Conservation (phyloP, 1,140 invertebrate species). For the Drosophila teissieri region DNA sequence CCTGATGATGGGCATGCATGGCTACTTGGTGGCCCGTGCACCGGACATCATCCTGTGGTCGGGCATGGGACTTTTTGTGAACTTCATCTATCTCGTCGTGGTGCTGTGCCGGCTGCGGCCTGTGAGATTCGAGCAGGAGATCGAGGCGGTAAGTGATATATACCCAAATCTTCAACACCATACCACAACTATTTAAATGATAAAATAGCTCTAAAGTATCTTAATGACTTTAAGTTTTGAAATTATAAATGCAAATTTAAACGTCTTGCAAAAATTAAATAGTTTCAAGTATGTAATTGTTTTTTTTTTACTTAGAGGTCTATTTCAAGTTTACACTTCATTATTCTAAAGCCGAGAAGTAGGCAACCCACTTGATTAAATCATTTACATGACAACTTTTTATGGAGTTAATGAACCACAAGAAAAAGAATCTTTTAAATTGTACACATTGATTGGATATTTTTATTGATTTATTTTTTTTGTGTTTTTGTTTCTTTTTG, state of each 20-base stretch:
- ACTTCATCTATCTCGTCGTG: conserved; percentile 92
- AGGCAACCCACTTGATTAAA: conserved; percentile 6
- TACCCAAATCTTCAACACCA: too few species aligned
- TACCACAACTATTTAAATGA: conserved; percentile 78
- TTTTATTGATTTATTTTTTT: conserved; percentile 25
- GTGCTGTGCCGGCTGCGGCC: conserved; percentile 93
- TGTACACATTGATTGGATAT: conserved; percentile 43
- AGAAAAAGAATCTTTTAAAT: conserved; percentile 22
- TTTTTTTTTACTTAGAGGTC: too few species aligned
- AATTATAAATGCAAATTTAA: too few species aligned
- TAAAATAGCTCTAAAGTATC: too few species aligned
- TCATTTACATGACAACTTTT: neutral
- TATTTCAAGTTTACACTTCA: too few species aligned
- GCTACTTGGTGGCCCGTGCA: conserved; percentile 93
- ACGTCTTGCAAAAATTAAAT: too few species aligned
- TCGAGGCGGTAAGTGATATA: conserved; percentile 89
- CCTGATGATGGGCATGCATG: conserved; percentile 92
- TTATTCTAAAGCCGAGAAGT: conserved; percentile 2
- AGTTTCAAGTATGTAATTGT: too few species aligned
- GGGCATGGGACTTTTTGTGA: conserved; percentile 91
- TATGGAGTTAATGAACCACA: neutral
- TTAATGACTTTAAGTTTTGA: too few species aligned
- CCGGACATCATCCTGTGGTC: conserved; percentile 95
- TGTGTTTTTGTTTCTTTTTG: conserved; percentile 18
- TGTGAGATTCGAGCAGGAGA: conserved; percentile 92